Conservation (phyloP, 2,888 invertebrate species). For the Lepetodrilus schrolli region DNA sequence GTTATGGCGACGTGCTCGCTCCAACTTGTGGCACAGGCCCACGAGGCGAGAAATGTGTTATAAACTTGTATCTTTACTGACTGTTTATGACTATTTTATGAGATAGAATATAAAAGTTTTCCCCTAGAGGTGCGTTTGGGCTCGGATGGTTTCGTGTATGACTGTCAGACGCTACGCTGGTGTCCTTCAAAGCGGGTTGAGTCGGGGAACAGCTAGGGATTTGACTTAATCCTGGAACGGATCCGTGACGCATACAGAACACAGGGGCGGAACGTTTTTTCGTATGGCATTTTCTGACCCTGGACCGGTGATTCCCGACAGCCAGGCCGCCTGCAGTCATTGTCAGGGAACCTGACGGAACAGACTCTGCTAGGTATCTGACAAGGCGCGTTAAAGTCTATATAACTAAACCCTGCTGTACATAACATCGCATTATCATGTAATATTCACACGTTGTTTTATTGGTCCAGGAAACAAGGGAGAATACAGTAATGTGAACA, state of each 20-base stretch:
- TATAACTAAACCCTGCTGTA: too few species aligned
- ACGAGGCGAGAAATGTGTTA: constrained; percentile 12
- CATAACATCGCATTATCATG: too few species aligned
- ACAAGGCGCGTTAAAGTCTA: too few species aligned
- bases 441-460: too few species aligned
- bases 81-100: constrained; percentile 18
- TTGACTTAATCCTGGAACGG: neutral
- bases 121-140: constrained; percentile 8
- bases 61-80: constrained; percentile 25
- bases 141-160: neutral
- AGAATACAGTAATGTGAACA: too few species aligned
- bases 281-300: too few species aligned
- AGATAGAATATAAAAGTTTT: constrained; percentile 3
- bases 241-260: neutral
- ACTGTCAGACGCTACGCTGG: neutral
- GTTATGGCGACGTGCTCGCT: neutral
- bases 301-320: too few species aligned
- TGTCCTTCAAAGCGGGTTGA: neutral
- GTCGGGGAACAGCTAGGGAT: neutral
- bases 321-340: too few species aligned
- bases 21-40: neutral
- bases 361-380: neutral
- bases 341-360: neutral
- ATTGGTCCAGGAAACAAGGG: too few species aligned
- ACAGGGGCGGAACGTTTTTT: too few species aligned